phyloP scores from a whole-genome alignment of 2,797 vertebrate genomes.

The Enteromius trimaculatus region DNA sequence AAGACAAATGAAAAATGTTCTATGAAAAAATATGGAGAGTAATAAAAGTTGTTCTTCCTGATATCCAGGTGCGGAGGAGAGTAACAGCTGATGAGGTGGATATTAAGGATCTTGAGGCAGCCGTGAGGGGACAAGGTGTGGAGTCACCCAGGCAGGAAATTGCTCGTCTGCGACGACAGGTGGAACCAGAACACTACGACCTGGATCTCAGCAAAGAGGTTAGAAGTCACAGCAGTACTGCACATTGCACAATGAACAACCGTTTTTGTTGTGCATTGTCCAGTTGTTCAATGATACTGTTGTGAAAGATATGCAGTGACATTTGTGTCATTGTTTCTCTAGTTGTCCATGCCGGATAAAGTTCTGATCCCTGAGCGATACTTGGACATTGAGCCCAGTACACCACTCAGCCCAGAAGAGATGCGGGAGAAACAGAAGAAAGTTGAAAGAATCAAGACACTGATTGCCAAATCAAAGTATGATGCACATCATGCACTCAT shows the following conservation, averaged over 20 bases:
- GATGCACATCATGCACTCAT: background rate
- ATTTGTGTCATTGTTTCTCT: conserved; percentile 36
- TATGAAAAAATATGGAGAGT: too few species aligned
- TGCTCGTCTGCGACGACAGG: conserved; percentile 85
- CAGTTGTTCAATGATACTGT: background rate
- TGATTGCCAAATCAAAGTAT: conserved; percentile 97
- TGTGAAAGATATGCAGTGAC: background rate
- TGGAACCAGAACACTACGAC: conserved; percentile 84
- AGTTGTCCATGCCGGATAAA: conserved; percentile 89
- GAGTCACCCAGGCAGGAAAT: conserved; percentile 94
- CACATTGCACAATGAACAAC: conserved; percentile 4
- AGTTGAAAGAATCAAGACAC: conserved; percentile 93
- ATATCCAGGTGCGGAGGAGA: conserved; percentile 84
- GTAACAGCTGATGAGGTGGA: conserved; percentile 93
- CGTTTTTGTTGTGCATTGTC: background rate
- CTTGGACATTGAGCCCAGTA: conserved; percentile 83
- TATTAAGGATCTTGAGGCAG: conserved; percentile 91
- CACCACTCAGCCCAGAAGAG: conserved; percentile 90
- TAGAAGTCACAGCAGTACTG: conserved; percentile 27
- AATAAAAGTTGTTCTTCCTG: background rate
- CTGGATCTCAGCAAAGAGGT: conserved; percentile 87
- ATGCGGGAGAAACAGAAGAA: conserved; percentile 94
- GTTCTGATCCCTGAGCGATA: conserved; percentile 90
- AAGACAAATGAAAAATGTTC: background rate
- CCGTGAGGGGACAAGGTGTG: conserved; percentile 83